phyloP scores from a whole-genome alignment of 2,888 invertebrate species.

The Amphipoea lucens region DNA sequence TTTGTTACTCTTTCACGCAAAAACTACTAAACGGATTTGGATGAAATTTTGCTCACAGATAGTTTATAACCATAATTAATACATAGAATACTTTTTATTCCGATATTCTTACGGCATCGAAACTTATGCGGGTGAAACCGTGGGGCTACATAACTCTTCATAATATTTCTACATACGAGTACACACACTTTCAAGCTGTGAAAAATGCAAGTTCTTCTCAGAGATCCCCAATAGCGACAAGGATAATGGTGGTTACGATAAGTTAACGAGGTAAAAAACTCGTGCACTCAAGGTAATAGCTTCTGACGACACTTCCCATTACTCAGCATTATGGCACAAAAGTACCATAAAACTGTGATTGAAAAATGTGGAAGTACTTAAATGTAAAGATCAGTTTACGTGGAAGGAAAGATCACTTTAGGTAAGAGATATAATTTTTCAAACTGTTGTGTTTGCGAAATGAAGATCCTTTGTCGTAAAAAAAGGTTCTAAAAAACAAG shows the following conservation, averaged over 20 bases:
- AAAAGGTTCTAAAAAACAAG: neutral
- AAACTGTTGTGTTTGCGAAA: neutral
- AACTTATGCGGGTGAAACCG: no score
- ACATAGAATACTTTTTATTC: no score
- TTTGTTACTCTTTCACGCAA: no score
- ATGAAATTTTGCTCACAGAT: no score
- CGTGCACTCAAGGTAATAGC: conserved; percentile 46
- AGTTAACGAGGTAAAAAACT: conserved; percentile 57
- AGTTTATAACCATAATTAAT: no score
- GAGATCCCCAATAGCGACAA: conserved; percentile 32
- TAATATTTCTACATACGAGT: neutral
- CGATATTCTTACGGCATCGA: no score
- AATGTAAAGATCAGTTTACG: conserved; percentile 30
- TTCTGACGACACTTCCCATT: conserved; percentile 46
- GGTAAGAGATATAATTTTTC: neutral
- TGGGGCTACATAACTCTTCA: neutral
- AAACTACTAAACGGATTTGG: no score
- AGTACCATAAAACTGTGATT: conserved; percentile 53
- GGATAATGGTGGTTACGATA: conserved; percentile 39
- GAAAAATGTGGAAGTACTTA: conserved; percentile 50
- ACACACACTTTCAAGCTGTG: neutral
- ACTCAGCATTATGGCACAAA: conserved; percentile 45
- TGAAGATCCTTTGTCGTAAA: neutral
- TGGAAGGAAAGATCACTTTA: conserved; percentile 16
- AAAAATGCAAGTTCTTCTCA: conserved; percentile 19